Evolutionary conservation across 2,888 invertebrate genomes (phyloP), one percentile per base, ranked within the genome.

Genomic region (Neoscelio sp.): DNA sequence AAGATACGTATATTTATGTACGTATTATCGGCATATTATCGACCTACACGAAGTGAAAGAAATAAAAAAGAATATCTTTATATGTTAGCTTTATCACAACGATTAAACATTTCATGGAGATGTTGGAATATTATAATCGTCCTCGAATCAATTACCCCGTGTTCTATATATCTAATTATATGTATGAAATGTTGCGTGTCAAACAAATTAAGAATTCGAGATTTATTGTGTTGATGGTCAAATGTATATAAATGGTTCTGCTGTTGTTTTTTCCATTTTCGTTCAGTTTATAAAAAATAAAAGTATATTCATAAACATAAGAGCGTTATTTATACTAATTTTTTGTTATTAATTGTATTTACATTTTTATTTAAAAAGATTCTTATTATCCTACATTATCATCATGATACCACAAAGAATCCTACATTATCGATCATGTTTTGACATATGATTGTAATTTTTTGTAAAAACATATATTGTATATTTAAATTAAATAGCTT

Each of bases 261-360:
- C 33, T 18, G 28, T 26, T 38, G 46, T 40, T 70, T 58, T 12
- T 33, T 33, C 33, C 33, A 12, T 20, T 68, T 56, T 70, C n/a
- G 13, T 48, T 44, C 40, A 20, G 18, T 50, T 70, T 68, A 13
- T 15, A 64, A 42, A 23, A 67, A 42, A 68, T 58, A 68, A 56
- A 67, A 54, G 44, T 70, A 50, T 58, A 58, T 68, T 68, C 68
- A 12, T 58, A 58, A 50, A 70, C n/a, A n/a, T n/a, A n/a, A n/a
- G n/a, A n/a, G n/a, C n/a, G n/a, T n/a, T n/a, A n/a, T n/a, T n/a
- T n/a, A n/a, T n/a, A n/a, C n/a, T n/a, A n/a, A n/a, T n/a, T n/a
- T n/a, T n/a, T n/a, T n/a, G n/a, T n/a, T n/a, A n/a, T n/a, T n/a
- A n/a, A n/a, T n/a, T n/a, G n/a, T n/a, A n/a, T n/a, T n/a, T n/a